Evolutionary conservation across 2,797 vertebrate species (phyloP), one percentile per base, ranked within the genome.

Genomic region (Erithacus rubecula): DNA sequence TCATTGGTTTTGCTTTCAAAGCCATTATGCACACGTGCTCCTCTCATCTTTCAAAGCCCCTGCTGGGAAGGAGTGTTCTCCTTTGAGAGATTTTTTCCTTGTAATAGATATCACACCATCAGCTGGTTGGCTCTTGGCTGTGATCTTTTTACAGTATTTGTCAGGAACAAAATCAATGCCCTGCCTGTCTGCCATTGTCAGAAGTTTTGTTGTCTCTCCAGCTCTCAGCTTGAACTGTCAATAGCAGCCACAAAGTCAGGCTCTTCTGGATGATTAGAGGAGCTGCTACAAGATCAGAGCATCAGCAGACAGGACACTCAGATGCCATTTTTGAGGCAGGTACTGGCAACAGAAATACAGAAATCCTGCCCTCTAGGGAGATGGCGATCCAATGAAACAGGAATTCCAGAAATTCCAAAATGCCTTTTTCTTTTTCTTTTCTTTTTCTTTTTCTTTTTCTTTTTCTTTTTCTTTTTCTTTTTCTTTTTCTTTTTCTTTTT

Each of bases 21-120:
- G 22, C 44, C 44, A 44, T 44, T 44, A 44, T 19, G 20, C 44
- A 2, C 37, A 15, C 0, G 0, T 26, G 6, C 26, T 71, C 26
- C 26, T 56, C 18, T 82, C 49, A 43, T 68, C 34, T 68, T 62
- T 39, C 30, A 14, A 43, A 83, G 23, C 34, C 46, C 16, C 64
- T 74, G 43, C 65, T 81, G 79, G 43, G 71, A 64, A 44, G 70
- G 21, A 79, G 53, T 2, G 23, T 18, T 93, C 47, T 41, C 5
- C 26, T 79, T 32, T 19, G 53, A 64, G 59, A 14, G 9, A 8
- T 2, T 12, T 65, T 79, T 79, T 62, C 20, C 75, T 80, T 89
- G 87, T 75, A 68, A 34, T 15, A 30, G 36, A 15, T 64, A 41
- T 27, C 27, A 23, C 41, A 14, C 53, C 53, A 12, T 82, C 70